Evolutionary conservation across 2,888 invertebrate species (phyloP), one percentile per base, ranked within the genome.

Genomic region (Troides oblongomaculatus): DNA sequence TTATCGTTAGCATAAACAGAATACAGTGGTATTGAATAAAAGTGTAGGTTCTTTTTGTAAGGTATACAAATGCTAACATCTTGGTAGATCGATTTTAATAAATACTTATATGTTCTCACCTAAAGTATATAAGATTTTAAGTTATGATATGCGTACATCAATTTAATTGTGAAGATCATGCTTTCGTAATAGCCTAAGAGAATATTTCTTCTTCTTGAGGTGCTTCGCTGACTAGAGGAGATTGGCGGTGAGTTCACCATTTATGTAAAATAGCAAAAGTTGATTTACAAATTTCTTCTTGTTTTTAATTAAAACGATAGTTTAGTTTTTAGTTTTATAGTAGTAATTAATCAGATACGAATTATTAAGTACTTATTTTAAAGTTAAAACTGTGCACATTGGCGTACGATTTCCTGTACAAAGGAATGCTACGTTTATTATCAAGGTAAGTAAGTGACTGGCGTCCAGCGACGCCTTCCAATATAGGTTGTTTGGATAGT

Each of bases 361-460:
- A 53, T 53, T 53, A 53, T 53, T 50, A 58, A 46, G 14, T 65
- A 59, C 46, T 25, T n/a, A 18, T 66, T 17, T 12, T 23, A 21
- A n/a, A 59, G 30, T 53, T 56, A 53, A 62, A 12, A 50, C 36
- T 39, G 17, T 58, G 18, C 36, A 66, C 66, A 72, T 64, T 76
- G 74, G 75, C 73, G 76, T 73, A 73, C 66, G 66, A 50, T 84
- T 90, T 90, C 89, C 90, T 84, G 86, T 76, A 85, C 78, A 71
- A 73, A 77, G 83, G 89, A 88, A 90, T 89, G 89, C 78, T 74
- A 69, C 63, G 53, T n/a, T 30, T 30, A 72, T 62, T 72, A 76
- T 77, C 89, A 89, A 90, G 89, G 88, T 83, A 74, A 85, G 78
- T 81, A 70, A 78, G 85, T 84, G 84, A 82, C 82, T 79, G 83